phyloP scores from a whole-genome alignment of 2,113 vertebrate species.

The Tursiops truncatus region DNA sequence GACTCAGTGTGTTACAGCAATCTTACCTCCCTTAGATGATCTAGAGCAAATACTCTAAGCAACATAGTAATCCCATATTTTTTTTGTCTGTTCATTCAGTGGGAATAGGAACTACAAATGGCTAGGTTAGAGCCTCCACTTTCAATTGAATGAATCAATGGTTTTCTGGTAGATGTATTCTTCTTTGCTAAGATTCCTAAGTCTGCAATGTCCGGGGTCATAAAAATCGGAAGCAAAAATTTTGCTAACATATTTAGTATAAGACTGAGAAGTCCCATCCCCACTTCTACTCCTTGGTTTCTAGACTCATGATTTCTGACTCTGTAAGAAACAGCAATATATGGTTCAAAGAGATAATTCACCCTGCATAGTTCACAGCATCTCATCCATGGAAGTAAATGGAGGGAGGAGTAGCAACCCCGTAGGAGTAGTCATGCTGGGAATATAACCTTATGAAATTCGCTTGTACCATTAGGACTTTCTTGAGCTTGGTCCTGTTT shows the following conservation, averaged over 20 bases:
- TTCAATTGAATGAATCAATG: neutral
- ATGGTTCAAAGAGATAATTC: neutral
- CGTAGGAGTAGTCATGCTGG: neutral
- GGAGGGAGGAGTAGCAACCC: neutral
- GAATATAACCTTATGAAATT: neutral
- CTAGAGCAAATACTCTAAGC: neutral
- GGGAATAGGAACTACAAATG: neutral
- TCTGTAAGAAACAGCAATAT: neutral
- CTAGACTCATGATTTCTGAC: neutral
- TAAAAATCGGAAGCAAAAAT: neutral
- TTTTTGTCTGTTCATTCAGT: neutral
- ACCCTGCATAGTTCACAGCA: neutral
- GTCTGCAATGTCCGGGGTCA: neutral
- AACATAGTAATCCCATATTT: neutral
- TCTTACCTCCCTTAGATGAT: neutral
- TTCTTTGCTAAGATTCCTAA: neutral
- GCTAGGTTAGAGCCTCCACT: neutral
- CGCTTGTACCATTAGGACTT: neutral
- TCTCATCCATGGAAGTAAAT: neutral
- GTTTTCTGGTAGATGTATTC: neutral
- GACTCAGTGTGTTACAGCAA: neutral
- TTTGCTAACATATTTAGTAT: neutral
- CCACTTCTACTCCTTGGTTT: neutral
- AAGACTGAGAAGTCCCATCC: neutral
- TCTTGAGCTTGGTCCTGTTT: neutral